phyloP scores from a whole-genome alignment of 2,113 vertebrate genomes.

The Bambusicola thoracicus region DNA sequence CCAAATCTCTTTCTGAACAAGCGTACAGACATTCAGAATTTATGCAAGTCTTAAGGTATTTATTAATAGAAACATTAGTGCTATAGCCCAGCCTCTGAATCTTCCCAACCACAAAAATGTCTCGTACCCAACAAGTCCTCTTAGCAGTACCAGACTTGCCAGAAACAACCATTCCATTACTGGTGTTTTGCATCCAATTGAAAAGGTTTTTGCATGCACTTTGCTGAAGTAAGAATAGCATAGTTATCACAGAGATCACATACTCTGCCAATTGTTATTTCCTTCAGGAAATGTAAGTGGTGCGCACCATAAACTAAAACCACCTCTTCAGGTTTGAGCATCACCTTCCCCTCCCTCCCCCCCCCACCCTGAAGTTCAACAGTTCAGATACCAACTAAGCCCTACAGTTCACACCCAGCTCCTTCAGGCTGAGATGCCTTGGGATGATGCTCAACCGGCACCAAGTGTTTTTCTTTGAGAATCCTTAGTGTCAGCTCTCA shows the following conservation, averaged over 20 bases:
- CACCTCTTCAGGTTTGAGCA: background rate
- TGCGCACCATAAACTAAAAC: background rate
- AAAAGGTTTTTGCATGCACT: background rate
- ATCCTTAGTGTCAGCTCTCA: background rate
- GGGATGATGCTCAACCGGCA: background rate
- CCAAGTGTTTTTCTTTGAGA: background rate
- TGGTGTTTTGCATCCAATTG: background rate
- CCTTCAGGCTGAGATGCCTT: background rate
- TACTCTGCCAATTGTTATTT: background rate
- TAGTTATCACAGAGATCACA: background rate
- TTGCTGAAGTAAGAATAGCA: background rate
- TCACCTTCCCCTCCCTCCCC: background rate
- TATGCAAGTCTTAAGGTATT: background rate
- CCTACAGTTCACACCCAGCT: rapidly evolving
- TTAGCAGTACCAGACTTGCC: background rate
- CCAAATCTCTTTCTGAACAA: background rate
- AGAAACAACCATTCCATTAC: background rate
- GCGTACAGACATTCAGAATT: background rate
- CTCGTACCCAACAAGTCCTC: background rate
- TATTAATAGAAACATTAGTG: background rate
- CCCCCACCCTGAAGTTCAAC: background rate
- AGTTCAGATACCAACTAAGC: background rate
- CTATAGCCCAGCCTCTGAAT: background rate
- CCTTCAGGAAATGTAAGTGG: background rate
- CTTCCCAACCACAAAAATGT: background rate